Evolutionary conservation across 2,113 vertebrate genomes (phyloP).

Genomic region (Pogonocichla stellata): DNA sequence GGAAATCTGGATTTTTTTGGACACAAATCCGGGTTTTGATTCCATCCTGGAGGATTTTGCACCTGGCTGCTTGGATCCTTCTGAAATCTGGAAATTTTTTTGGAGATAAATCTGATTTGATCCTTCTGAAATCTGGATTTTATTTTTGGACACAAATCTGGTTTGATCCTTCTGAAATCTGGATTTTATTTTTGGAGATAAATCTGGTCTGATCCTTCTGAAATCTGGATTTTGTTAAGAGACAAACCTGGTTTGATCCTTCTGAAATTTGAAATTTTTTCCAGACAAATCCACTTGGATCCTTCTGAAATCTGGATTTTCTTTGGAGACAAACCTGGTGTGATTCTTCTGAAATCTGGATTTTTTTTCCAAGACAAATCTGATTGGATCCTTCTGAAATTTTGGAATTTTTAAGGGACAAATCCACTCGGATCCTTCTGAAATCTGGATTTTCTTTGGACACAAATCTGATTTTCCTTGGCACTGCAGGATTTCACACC

Average conservation of each 20-base stretch:
- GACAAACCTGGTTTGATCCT: background rate
- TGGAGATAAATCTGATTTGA: background rate
- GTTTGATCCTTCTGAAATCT: background rate
- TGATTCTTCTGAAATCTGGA: background rate
- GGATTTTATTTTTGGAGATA: background rate
- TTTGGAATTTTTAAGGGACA: no score
- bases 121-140: background rate
- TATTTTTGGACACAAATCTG: background rate
- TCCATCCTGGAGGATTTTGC: background rate
- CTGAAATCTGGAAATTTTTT: background rate
- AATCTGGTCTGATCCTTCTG: background rate
- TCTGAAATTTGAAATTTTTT: no score
- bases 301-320: background rate
- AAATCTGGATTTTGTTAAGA: background rate
- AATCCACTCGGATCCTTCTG: no score
- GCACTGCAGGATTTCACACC: no score
- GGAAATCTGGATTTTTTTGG: background rate
- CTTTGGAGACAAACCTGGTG: background rate
- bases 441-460: no score
- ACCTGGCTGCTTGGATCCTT: no score
- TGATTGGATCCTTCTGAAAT: no score
- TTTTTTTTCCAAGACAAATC: background rate
- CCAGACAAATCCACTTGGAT: no score
- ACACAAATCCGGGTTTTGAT: background rate
- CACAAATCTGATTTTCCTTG: no score